Percentiles rank a stretch among this genome's conserved stretches.
phyloP scores from a whole-genome alignment of 1,140 invertebrate species.

The Heliconius hewitsoni region DNA sequence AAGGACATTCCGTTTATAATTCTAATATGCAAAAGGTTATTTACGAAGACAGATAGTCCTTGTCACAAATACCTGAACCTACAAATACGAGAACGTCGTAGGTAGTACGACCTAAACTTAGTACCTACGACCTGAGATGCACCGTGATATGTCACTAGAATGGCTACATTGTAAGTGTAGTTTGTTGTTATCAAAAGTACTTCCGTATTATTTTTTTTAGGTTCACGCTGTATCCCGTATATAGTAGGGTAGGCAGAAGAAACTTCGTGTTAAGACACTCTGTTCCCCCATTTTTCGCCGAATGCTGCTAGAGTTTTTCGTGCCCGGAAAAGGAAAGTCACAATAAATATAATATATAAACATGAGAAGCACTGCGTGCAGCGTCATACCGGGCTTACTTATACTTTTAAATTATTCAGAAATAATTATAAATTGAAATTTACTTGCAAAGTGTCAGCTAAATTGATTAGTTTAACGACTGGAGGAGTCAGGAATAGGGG shows the following conservation, averaged over 20 bases:
- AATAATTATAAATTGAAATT: no score
- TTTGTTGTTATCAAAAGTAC: no score
- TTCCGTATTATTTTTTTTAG: background rate
- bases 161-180: conserved; percentile 32
- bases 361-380: no score
- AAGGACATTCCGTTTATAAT: conserved; percentile 17
- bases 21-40: conserved; percentile 40
- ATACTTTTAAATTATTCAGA: no score
- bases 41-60: conserved; percentile 46
- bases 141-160: conserved; percentile 52
- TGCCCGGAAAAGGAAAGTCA: no score
- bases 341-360: no score
- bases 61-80: conserved; percentile 49
- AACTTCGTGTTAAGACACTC: background rate
- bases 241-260: background rate
- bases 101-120: conserved; percentile 29
- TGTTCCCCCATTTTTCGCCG: no score
- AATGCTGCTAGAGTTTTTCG: no score
- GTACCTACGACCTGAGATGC: conserved; percentile 14
- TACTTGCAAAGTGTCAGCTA: no score
- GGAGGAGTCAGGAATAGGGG: no score
- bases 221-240: background rate
- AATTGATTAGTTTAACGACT: no score
- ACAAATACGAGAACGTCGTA: conserved; percentile 14
- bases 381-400: no score